Conservation (phyloP, 1,140 invertebrate genomes). For the Drosophila bocqueti region DNA sequence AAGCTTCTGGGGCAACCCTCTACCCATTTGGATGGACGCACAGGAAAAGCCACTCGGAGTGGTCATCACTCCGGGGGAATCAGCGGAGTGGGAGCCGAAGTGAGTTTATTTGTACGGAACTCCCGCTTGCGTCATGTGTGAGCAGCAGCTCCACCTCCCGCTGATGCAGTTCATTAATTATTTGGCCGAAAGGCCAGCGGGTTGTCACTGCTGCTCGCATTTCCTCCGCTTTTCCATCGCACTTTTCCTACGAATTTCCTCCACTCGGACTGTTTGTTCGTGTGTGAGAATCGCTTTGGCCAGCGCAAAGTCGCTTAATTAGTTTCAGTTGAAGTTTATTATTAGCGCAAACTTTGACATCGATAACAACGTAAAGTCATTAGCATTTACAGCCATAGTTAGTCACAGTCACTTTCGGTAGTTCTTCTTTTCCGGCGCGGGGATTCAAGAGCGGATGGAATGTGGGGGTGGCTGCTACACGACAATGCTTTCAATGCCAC, state of each 20-base stretch:
- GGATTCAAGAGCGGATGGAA: neutral
- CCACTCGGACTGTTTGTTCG: conserved; percentile 15
- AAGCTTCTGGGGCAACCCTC: conserved; percentile 59
- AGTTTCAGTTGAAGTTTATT: conserved; percentile 78
- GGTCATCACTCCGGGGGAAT: conserved; percentile 42
- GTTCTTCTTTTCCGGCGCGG: conserved; percentile 4
- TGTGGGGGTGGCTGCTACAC: conserved; percentile 44
- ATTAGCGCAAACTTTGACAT: conserved; percentile 80
- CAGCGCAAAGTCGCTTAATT: conserved; percentile 73
- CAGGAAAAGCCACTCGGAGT: conserved; percentile 40
- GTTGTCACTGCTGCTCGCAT: conserved; percentile 41
- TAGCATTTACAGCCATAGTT: conserved; percentile 64
- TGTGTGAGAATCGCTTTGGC: conserved; percentile 46
- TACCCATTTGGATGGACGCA: conserved; percentile 4
- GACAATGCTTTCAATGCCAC: conserved; percentile 69
- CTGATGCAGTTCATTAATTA: conserved; percentile 80
- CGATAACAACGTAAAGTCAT: conserved; percentile 81
- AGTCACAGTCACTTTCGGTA: conserved; percentile 26
- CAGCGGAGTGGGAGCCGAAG: conserved; percentile 1
- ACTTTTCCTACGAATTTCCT: conserved; percentile 3
- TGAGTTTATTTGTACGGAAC: conserved; percentile 47
- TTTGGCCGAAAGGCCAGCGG: conserved; percentile 58
- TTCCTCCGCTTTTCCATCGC: conserved; percentile 18
- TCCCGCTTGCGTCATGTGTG: conserved; percentile 68
- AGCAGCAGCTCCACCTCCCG: conserved; percentile 26